Percentiles rank a stretch among this genome's conserved stretches.
These are phyloP conservation scores for Varecia variegata DNA, from an alignment of 2,797 vertebrate species.

Conservation along the genomic window DNA sequence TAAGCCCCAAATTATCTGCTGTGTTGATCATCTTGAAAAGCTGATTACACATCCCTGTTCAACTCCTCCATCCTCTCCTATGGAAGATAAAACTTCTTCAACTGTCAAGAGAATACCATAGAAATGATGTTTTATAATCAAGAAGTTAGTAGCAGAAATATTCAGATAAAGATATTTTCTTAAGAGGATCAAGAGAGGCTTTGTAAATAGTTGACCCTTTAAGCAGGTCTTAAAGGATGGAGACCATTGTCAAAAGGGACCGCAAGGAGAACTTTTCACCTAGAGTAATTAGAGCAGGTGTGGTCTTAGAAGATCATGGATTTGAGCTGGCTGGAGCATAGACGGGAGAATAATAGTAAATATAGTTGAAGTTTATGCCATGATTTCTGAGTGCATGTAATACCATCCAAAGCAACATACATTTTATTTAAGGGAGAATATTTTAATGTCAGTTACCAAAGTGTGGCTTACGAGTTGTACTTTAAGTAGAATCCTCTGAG, in stretches of 20 bases:
- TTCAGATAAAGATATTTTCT: not conserved
- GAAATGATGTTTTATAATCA: not conserved
- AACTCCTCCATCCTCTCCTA: not conserved
- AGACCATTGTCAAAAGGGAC: rapidly evolving
- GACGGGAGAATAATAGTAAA: not conserved
- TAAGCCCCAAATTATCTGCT: not conserved
- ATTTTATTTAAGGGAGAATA: not conserved
- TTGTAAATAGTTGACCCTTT: not conserved
- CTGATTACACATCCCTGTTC: not conserved
- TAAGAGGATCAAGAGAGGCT: not conserved
- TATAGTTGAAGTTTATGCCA: not conserved
- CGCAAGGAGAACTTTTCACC: not conserved
- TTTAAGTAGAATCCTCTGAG: not conserved
- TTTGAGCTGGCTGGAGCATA: not conserved
- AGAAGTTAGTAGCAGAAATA: not conserved
- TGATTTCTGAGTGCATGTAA: not conserved
- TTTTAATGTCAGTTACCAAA: not conserved
- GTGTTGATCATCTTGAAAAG: not conserved
- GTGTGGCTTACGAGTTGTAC: not conserved
- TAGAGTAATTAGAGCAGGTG: not conserved
- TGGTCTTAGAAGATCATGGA: no score
- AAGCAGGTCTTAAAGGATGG: not conserved
- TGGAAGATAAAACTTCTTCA: not conserved
- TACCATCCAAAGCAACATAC: not conserved
- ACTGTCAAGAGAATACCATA: not conserved